These are phyloP conservation scores for Antennarius striatus DNA, from an alignment of 2,113 vertebrate species.

Conservation along the genomic window DNA sequence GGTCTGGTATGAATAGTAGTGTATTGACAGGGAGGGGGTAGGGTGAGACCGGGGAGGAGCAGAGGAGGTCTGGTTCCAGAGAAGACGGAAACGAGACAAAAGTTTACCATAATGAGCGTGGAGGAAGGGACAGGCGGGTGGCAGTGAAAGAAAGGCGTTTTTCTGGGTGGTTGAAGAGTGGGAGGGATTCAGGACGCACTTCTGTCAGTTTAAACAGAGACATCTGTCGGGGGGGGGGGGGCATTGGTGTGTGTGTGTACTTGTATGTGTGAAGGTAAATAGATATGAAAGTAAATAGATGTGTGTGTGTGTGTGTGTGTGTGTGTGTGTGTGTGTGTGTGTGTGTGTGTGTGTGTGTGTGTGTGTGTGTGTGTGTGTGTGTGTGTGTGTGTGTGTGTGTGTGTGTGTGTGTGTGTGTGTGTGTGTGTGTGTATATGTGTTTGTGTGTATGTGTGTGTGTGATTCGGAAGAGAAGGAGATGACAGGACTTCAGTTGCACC, in stretches of 20 bases:
- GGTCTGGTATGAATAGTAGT: conserved; percentile 63
- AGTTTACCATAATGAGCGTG: conserved; percentile 76
- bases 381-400: conserved; percentile 38
- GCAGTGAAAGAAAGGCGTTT: conserved; percentile 55
- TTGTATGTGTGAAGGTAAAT: conserved; percentile 6
- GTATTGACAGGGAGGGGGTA: conserved; percentile 60
- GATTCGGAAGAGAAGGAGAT: conserved; percentile 55
- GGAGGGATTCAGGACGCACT: conserved; percentile 64
- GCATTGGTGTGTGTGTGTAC: conserved; percentile 38
- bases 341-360: conserved; percentile 29
- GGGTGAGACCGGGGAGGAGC: conserved; percentile 69
- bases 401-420: conserved; percentile 24
- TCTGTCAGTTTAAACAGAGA: conserved; percentile 80
- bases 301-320: conserved; percentile 29
- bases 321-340: conserved; percentile 27
- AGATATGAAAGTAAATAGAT: no score
- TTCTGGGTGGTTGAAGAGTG: conserved; percentile 56
- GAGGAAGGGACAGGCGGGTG: conserved; percentile 69
- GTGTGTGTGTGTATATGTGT: conserved; percentile 11
- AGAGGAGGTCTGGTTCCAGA: conserved; percentile 54
- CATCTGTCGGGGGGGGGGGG: conserved; percentile 74
- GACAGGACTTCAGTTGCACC: conserved; percentile 65
- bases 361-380: conserved; percentile 33
- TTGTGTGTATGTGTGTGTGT: conserved; percentile 38
- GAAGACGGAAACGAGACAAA: conserved; percentile 76